These are phyloP conservation scores for Acleris laterana DNA, from an alignment of 2,888 invertebrate genomes.

Conservation along the genomic window DNA sequence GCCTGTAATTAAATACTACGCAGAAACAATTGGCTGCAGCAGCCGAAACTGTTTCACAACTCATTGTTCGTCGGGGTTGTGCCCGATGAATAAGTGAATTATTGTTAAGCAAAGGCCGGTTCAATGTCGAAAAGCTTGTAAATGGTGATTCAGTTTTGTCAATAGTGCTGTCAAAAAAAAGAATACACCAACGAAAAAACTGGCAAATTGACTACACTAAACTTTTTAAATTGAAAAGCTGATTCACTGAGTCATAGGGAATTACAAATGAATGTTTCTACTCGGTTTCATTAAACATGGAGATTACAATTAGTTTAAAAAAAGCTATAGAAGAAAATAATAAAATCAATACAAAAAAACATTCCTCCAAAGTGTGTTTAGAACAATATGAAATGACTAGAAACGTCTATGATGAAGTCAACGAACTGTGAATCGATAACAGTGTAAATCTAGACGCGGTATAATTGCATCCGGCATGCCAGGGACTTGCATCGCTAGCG, in stretches of 20 bases:
- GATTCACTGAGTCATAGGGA: too few relatives aligned
- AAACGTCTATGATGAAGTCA: conserved; percentile 25
- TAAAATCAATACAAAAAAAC: too few relatives aligned
- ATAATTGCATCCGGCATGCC: conserved; percentile 36
- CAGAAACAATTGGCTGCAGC: conserved; percentile 55
- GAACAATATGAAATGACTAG: background rate
- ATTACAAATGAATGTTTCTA: too few relatives aligned
- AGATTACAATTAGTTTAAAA: too few relatives aligned
- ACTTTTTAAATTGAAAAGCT: too few relatives aligned
- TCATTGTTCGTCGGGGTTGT: conserved; percentile 25
- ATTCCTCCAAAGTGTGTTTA: too few relatives aligned
- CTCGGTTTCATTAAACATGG: too few relatives aligned
- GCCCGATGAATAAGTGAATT: conserved; percentile 23
- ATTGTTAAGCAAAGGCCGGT: conserved; percentile 23
- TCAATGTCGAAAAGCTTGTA: conserved; percentile 26
- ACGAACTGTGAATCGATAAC: conserved; percentile 33
- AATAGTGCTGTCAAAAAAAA: background rate
- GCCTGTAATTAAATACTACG: conserved; percentile 55
- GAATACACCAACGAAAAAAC: too few relatives aligned
- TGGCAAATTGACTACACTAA: too few relatives aligned
- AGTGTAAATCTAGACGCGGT: conserved; percentile 25
- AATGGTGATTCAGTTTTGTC: background rate
- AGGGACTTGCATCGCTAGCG: conserved; percentile 28
- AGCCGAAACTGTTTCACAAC: conserved; percentile 57
- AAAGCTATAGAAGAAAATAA: too few relatives aligned